Base-by-base conservation (phyloP, 2,888 invertebrate genomes). In the Drosophila pseudotakahashii region DNA sequence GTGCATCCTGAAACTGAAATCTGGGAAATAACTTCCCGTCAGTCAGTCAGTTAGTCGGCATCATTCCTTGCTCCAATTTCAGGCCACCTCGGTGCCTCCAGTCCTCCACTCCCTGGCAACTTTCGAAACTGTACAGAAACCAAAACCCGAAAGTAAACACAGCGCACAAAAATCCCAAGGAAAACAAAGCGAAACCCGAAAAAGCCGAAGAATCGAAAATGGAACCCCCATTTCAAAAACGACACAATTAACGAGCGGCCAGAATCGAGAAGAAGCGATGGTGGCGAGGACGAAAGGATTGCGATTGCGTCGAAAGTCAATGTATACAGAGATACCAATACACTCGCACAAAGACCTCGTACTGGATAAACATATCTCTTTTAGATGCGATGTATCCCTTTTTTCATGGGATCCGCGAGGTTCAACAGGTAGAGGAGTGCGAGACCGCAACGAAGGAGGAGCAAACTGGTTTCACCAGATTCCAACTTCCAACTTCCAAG, bases 271-370 rank as follows among this genome's bases (percentile, higher is more conserved):
- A 32, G 59, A 45, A 73, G 52, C 62, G 60, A 76, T 80, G 71
- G 54, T 72, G 67, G 72, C 81, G 83, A 86, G 82, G 86, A 82
- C 82, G 82, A 82, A 86, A 86, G 86, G 82, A 86, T 86, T 81
- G 83, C 68, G 53, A 66, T 66, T 71, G 73, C 62, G 52, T 50
- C 70, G 77, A 79, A 61, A 78, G 74, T 77, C 60, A 73, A 73
- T 19, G 7, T 3, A 14, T n/a, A 47, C 53, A 58, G 68, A 78
- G 36, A 13, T 19, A 23, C 4, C 39, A 19, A 19, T 19, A 19
- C 39, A 23, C 47, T 10, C 47, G 41, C 19, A 42, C 39, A 48
- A 2, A 45, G 6, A 23, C 11, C 14, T 45, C 30, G 30, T 30
- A 36, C 75, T 78, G 81, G 66, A 78, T 81, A 83, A 80, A 83